Conservation (phyloP, 2,113 vertebrate species). For the Hemicordylus capensis region DNA sequence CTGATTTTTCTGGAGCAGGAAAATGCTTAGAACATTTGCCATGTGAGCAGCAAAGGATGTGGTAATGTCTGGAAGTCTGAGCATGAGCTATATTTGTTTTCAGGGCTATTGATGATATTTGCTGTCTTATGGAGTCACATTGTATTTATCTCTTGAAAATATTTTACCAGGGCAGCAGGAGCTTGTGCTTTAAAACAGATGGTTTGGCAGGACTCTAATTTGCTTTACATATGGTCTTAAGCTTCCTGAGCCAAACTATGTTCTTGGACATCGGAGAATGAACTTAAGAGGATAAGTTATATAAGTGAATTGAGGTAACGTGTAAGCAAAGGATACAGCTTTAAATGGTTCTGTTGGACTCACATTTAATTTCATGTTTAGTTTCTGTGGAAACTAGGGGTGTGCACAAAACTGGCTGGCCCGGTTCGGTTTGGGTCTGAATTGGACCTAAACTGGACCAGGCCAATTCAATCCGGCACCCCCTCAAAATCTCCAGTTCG, state of each 20-base stretch:
- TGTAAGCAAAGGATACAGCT: not conserved
- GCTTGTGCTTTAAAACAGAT: not conserved
- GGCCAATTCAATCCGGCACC: no score
- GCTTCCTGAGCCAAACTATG: not conserved
- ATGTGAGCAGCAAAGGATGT: not conserved
- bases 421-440: no score
- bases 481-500: no score
- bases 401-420: no score
- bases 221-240: conserved; percentile 15
- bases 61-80: conserved; percentile 12
- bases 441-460: no score
- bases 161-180: not conserved
- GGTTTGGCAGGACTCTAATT: not conserved
- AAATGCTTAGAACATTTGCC: not conserved
- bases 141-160: not conserved
- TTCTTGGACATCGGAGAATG: not conserved
- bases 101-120: conserved; percentile 1
- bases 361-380: not conserved
- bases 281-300: not conserved
- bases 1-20: not conserved
- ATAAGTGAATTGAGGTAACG: not conserved
- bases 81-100: not conserved
- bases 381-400: not conserved
- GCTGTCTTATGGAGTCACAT: not conserved
- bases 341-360: not conserved